A percentile compares a stretch with the other conserved stretches of the same genome.
Evolutionary conservation across 2,113 vertebrate genomes (phyloP).

Genomic region (Cinclus mexicanus): DNA sequence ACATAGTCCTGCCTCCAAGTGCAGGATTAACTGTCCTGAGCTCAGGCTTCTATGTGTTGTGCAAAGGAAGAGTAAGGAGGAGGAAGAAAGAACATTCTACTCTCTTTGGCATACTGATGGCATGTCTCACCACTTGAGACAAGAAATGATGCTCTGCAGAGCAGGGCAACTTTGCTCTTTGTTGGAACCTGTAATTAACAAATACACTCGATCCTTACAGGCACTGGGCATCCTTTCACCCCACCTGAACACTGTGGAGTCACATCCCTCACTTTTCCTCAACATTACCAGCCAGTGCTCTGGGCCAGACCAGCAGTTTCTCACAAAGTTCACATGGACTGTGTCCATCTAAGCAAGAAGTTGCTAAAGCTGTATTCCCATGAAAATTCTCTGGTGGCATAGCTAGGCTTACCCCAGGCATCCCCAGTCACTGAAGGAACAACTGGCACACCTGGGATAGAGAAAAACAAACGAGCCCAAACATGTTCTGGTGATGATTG

Average conservation of each 20-base stretch:
- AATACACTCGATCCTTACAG: neutral
- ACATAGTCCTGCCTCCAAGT: neutral
- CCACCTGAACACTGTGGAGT: rapidly evolving
- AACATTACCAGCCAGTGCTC: neutral
- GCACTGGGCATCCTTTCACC: neutral
- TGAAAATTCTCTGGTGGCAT: neutral
- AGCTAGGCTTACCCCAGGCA: neutral
- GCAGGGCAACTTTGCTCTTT: neutral
- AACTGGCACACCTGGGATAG: neutral
- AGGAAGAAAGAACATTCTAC: neutral
- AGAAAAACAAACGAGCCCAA: neutral
- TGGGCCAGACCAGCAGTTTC: neutral
- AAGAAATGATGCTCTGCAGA: neutral
- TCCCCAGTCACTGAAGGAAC: neutral
- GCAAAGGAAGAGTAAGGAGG: neutral
- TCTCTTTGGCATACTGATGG: neutral
- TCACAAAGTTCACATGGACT: neutral
- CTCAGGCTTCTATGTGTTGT: neutral
- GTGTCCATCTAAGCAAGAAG: neutral
- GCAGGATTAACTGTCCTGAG: conserved; percentile 25
- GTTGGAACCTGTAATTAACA: neutral
- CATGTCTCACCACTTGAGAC: neutral
- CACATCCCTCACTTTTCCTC: neutral
- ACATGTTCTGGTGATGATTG: neutral
- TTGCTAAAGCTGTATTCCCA: neutral